Base-by-base conservation (phyloP, 1,140 invertebrate genomes). In the Holotrichia oblita region DNA sequence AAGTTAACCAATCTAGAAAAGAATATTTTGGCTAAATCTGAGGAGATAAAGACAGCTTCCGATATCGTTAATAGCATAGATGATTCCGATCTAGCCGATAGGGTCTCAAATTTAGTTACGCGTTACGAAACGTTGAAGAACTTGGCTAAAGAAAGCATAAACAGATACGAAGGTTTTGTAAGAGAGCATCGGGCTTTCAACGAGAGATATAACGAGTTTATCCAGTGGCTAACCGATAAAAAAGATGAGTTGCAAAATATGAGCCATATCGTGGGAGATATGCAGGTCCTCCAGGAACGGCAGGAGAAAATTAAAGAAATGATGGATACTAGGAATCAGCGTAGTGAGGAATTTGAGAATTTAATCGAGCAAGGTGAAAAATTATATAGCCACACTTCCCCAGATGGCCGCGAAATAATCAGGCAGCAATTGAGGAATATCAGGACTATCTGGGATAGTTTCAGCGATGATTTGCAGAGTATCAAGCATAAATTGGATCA, bases 371-470 rank as follows among this genome's bases (percentile, higher is more conserved):
- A 93, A 76, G 97, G 97, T 9, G 97, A 99, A 88, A 96, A 95
- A 86, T 87, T 99, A 0, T 99, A 98, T 83, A 90, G 93, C 0
- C 96, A 97, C 82, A 99, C 97, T 7, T 96, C 96, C 72, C 95
- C 97, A 0, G 96, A 98, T 83, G 97, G 97, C 9, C 90, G 97
- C 81, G 97, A 98, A 88, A 92, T 95, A 24, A 94, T 98, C 69
- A 88, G 97, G 64, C 95, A 97, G 86, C 95, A 98, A 86, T 88
- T 98, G 24, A 91, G 95, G 82, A 92, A 93, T 79, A 87, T 98
- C 55, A 90, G 96, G 80, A 93, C 93, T 12, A 86, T 93, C 34
- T 98, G 97, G 97, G 96, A 98, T 83, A 91, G 91, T 69, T 93
- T 97, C 80, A 93, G 93, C 1, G 97, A 98, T 81, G 93, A 94